These are phyloP conservation scores for Piaya cayana DNA, from an alignment of 2,113 vertebrate species.

Conservation along the genomic window DNA sequence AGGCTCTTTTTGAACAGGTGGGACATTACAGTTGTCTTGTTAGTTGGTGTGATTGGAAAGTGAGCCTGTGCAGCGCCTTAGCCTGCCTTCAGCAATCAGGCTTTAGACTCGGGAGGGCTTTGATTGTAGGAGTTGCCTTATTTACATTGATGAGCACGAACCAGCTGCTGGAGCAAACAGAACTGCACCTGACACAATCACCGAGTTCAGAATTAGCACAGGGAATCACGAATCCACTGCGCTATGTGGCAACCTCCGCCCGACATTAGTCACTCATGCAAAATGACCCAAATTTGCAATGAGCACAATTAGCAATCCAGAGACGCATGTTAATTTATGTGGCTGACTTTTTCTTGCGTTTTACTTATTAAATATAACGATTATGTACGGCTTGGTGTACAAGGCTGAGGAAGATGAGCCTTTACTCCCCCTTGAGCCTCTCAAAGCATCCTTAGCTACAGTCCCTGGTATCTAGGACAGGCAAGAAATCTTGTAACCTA, in stretches of 20 bases:
- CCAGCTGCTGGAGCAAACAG: slow-evolving; percentile 79
- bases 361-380: slow-evolving; percentile 72
- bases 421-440: neutral
- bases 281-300: slow-evolving; percentile 82
- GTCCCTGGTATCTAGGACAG: neutral
- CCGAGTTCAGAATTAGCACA: slow-evolving; percentile 68
- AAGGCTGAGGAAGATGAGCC: slow-evolving; percentile 1
- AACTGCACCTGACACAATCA: slow-evolving; percentile 80
- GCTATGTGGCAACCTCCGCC: slow-evolving; percentile 58
- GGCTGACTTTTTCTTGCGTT: slow-evolving; percentile 58
- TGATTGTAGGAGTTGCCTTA: slow-evolving; percentile 81
- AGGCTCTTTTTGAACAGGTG: slow-evolving; percentile 11
- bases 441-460: neutral
- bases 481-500: neutral
- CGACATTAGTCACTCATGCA: slow-evolving; percentile 77
- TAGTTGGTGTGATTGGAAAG: slow-evolving; percentile 78
- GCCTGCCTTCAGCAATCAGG: slow-evolving; percentile 79
- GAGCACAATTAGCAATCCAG: slow-evolving; percentile 77
- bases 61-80: slow-evolving; percentile 66
- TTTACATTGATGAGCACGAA: slow-evolving; percentile 87
- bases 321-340: slow-evolving; percentile 76
- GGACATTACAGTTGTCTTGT: slow-evolving; percentile 57
- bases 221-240: slow-evolving; percentile 69
- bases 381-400: slow-evolving; percentile 9
- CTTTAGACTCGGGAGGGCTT: slow-evolving; percentile 74